Percentiles rank a stretch among this genome's conserved stretches.
Conservation (phyloP, 2,113 vertebrate genomes). For the Ciconia maguari region DNA sequence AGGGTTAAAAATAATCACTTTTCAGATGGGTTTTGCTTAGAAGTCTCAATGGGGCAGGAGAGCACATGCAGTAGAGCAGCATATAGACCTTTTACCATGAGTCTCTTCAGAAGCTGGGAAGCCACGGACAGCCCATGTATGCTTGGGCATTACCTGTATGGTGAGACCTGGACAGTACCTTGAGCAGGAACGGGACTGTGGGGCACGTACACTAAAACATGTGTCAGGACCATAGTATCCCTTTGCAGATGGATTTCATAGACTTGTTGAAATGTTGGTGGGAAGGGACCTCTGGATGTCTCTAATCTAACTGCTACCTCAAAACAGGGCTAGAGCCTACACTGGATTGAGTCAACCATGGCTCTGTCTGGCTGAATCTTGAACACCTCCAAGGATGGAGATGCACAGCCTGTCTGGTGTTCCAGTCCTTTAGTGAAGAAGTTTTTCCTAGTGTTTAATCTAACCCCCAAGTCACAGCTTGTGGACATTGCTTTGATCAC, state of each 20-base stretch:
- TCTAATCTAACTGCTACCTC: not conserved
- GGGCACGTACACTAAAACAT: not conserved
- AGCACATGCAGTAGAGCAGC: not conserved
- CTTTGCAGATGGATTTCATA: not conserved
- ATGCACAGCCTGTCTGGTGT: not conserved
- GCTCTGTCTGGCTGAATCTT: not conserved
- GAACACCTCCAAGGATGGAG: not conserved
- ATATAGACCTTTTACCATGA: not conserved
- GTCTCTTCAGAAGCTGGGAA: not conserved
- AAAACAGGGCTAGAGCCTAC: not conserved
- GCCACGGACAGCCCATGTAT: not conserved
- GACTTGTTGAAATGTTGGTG: not conserved
- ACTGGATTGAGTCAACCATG: not conserved
- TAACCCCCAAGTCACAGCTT: not conserved
- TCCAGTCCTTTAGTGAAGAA: not conserved
- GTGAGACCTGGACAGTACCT: not conserved
- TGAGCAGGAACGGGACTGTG: not conserved
- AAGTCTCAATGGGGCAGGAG: not conserved
- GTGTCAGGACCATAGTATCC: not conserved
- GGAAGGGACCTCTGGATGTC: not conserved
- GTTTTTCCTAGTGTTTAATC: not conserved
- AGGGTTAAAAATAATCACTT: conserved; percentile 30
- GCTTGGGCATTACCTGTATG: not conserved
- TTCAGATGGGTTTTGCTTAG: not conserved
- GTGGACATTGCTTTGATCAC: not conserved